Percentiles rank a stretch among this genome's conserved stretches.
Conservation (phyloP, 2,888 invertebrate species). For the Nymphalis urticae region DNA sequence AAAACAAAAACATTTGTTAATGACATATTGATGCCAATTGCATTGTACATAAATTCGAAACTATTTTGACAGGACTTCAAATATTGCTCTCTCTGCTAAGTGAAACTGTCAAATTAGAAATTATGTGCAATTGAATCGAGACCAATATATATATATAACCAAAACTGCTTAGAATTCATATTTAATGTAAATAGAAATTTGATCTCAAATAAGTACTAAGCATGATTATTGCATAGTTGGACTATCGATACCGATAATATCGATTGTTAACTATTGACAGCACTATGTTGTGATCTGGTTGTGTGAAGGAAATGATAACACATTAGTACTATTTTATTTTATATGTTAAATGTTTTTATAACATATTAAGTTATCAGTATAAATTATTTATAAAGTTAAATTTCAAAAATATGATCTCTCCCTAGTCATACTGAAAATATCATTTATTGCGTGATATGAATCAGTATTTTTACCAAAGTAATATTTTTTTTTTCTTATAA, state of each 20-base stretch:
- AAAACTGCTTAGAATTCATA: background rate
- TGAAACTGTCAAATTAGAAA: too few species aligned
- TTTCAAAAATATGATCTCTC: conserved; percentile 7
- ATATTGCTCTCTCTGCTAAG: too few species aligned
- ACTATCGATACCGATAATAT: background rate
- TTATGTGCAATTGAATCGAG: too few species aligned
- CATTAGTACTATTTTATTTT: background rate
- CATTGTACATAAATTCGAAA: too few species aligned
- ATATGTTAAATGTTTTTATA: too few species aligned
- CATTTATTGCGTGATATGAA: background rate
- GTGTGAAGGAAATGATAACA: background rate
- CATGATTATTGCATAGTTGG: background rate
- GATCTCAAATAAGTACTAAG: background rate
- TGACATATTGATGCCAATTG: too few species aligned
- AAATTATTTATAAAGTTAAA: conserved; percentile 9
- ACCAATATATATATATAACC: too few species aligned
- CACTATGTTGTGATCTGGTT: conserved; percentile 4
- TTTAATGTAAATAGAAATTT: background rate
- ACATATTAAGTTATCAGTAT: background rate
- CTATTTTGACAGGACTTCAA: too few species aligned
- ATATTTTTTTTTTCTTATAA: too few species aligned
- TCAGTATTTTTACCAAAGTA: too few species aligned
- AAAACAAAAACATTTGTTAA: too few species aligned
- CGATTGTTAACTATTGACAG: background rate
- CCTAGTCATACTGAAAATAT: conserved; percentile 9